Evolutionary conservation across 2,888 invertebrate genomes (phyloP), one percentile per base, ranked within the genome.

Genomic region (Dexiosoma caninum): DNA sequence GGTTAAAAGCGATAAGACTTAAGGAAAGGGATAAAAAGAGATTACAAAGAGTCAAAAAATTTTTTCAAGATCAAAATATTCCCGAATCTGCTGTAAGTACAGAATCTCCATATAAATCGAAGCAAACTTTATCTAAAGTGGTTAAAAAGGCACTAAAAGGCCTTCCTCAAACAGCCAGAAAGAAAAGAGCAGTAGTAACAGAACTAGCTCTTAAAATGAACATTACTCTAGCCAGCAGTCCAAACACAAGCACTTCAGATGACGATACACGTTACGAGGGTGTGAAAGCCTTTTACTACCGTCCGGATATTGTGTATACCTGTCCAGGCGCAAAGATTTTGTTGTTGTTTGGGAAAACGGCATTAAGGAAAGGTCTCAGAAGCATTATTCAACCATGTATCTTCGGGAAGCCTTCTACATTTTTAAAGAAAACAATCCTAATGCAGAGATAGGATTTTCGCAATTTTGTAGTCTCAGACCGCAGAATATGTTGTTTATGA

Each of bases 181-280:
- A 64, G 5, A 51, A 72, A 53, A 72, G 12, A 72, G 51, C 55
- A 30, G 72, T 62, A 3, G 62, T 72, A 10, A 72, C 51, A 1
- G 44, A 72, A 72, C 19, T 57, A 64, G 64, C 62, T 23, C 53
- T 23, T 51, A 49, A 64, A 64, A 72, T 72, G 42, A 40, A 72
- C 10, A 71, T 71, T 72, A 37, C 71, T 51, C 30, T 71, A 60
- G 71, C 60, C 12, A 51, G 62, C 49, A 60, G 37, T 40, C 16
- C 32, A 60, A 46, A 14, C 51, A 19, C 10, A 6, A 12, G 9
- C 35, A 55, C 10, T 12, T 12, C 40, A 37, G 30, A 12, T 40
- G 55, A 19, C 35, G 16, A 55, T 12, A 19, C 32, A 12, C 5
- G 19, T 35, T 10, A 55, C 35, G 55, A 55, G 19, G 55, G 19